A percentile compares a stretch with the other conserved stretches of the same genome.
Conservation (phyloP, 1,140 invertebrate species). For the Solenopsis invicta region DNA sequence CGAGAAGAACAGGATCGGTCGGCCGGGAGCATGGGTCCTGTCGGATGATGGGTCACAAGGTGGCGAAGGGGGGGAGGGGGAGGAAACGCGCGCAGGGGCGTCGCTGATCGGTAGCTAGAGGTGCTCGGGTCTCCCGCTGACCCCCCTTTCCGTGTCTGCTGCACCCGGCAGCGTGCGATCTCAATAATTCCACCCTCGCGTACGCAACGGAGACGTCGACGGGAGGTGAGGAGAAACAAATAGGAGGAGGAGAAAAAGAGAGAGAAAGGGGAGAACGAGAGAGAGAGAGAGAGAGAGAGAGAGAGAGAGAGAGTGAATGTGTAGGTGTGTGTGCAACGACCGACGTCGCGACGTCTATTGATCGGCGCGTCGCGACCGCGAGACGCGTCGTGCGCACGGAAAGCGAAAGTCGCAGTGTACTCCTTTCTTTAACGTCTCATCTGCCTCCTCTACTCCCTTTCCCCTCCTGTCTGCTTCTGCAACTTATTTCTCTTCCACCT, state of each 20-base stretch:
- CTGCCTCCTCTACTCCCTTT: constrained; percentile 29
- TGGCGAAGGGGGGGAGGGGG: neutral
- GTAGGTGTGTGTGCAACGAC: neutral
- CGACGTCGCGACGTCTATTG: constrained; percentile 81
- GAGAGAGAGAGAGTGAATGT: neutral
- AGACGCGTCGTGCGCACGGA: constrained; percentile 80
- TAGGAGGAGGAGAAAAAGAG: constrained; percentile 34
- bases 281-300: constrained; percentile 5
- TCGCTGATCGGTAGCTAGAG: constrained; percentile 72
- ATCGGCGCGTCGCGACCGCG: constrained; percentile 80
- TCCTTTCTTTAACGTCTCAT: constrained; percentile 79
- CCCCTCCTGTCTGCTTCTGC: neutral
- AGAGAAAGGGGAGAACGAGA: neutral
- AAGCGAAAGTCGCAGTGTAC: constrained; percentile 82
- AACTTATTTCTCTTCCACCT: constrained; percentile 56
- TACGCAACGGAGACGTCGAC: constrained; percentile 35
- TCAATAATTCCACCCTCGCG: constrained; percentile 77
- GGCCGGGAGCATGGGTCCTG: constrained; percentile 9
- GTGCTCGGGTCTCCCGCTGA: constrained; percentile 54
- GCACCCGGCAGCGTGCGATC: constrained; percentile 64
- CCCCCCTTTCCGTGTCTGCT: constrained; percentile 37
- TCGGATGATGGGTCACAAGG: neutral
- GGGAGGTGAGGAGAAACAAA: constrained; percentile 47
- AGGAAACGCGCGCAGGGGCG: constrained; percentile 49
- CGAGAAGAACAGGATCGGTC: constrained; percentile 12